phyloP scores from a whole-genome alignment of 2,797 vertebrate genomes.

The Vireo griseus region DNA sequence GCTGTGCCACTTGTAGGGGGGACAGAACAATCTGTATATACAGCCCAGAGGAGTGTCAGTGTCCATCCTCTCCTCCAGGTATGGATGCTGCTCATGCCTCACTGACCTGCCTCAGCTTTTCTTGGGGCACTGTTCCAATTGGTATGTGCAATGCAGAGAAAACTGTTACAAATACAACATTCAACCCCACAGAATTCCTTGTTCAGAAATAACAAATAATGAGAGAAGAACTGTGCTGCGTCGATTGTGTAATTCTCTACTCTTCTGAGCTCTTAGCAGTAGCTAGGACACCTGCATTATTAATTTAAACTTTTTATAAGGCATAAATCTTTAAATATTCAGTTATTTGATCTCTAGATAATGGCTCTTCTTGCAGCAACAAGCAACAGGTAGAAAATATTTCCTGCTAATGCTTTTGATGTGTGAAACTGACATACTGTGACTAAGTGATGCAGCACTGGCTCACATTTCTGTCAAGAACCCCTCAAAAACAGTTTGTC shows the following conservation, averaged over 20 bases:
- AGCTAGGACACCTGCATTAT: not conserved
- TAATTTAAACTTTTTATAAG: not conserved
- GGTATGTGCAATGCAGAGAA: not conserved
- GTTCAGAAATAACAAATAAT: not conserved
- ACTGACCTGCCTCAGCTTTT: not conserved
- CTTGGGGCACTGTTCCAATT: not conserved
- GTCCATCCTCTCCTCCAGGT: not conserved
- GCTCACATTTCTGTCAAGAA: not conserved
- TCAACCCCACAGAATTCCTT: not conserved
- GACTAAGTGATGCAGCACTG: not conserved
- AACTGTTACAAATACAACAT: not conserved
- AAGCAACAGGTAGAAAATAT: not conserved
- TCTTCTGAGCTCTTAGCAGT: not conserved
- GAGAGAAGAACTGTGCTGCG: not conserved
- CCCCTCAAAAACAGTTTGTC: not conserved
- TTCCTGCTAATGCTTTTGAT: not conserved
- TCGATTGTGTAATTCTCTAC: not conserved
- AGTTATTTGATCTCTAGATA: not conserved
- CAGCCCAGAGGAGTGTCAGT: not conserved
- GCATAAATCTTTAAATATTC: not conserved
- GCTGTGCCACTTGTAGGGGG: not conserved
- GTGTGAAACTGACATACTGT: accelerated
- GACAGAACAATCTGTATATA: not conserved
- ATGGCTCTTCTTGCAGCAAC: not conserved
- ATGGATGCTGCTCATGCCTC: not conserved